Conservation (phyloP, 2,113 vertebrate genomes). For the Prionailurus viverrinus region DNA sequence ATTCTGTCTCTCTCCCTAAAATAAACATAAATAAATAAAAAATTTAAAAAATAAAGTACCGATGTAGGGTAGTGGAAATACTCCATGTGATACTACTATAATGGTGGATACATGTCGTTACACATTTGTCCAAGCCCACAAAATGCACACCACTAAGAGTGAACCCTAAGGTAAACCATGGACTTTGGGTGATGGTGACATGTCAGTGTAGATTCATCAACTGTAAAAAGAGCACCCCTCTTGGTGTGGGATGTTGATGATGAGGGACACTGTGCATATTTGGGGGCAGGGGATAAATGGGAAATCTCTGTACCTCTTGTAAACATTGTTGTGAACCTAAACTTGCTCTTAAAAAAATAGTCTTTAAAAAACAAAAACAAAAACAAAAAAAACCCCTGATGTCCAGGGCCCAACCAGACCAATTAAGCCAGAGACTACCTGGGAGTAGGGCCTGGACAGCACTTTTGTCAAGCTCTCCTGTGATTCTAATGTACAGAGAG, state of each 20-base stretch:
- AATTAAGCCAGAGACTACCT: not conserved
- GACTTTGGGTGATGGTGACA: not conserved
- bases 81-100: not conserved
- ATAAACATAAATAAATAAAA: too few species aligned
- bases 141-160: not conserved
- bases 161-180: not conserved
- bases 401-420: not conserved
- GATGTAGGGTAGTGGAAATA: not conserved
- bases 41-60: not conserved
- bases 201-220: not conserved
- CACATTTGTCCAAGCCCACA: not conserved
- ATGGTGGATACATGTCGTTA: not conserved
- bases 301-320: not conserved
- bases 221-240: not conserved
- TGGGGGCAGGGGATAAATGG: too few species aligned
- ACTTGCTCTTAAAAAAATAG: not conserved
- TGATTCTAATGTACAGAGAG: not conserved
- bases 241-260: not conserved
- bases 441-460: accelerated
- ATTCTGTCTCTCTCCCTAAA: too few species aligned
- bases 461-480: not conserved
- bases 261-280: not conserved
- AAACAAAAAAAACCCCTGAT: not conserved
- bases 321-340: not conserved
- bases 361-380: not conserved